A percentile compares a stretch with the other conserved stretches of the same genome.
Conservation (phyloP, 92 coral and sea anemone genomes). For the Chrysogorgia sp. region DNA sequence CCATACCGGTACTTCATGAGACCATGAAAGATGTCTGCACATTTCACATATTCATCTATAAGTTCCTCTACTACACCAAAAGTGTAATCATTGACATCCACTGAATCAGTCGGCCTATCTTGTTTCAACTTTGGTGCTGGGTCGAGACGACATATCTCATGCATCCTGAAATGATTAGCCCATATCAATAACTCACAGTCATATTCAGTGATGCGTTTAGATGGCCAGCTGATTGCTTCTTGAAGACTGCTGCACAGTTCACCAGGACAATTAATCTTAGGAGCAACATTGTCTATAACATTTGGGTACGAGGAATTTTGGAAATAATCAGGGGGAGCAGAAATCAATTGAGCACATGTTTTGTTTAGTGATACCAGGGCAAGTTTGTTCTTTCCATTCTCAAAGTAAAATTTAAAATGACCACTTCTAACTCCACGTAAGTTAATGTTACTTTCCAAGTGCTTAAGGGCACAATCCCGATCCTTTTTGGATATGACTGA, state of each 20-base stretch:
- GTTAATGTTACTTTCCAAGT: constrained; percentile 46
- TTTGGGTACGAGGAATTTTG: constrained; percentile 15
- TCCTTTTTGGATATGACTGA: constrained; percentile 37
- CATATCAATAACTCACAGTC: constrained; percentile 46
- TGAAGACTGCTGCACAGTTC: constrained; percentile 35
- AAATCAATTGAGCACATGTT: constrained; percentile 44
- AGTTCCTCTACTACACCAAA: constrained; percentile 38
- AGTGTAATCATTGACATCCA: constrained; percentile 19
- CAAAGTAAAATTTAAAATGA: constrained; percentile 41
- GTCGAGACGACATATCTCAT: constrained; percentile 24
- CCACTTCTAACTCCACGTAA: constrained; percentile 56
- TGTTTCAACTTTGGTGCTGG: constrained; percentile 32
- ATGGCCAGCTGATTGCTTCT: constrained; percentile 42
- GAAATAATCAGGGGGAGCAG: constrained; percentile 46
- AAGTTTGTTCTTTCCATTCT: constrained; percentile 31
- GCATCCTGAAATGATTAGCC: constrained; percentile 42
- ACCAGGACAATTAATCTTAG: constrained; percentile 13
- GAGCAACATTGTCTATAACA: constrained; percentile 49
- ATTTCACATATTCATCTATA: constrained; percentile 13
- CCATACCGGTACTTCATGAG: constrained; percentile 51
- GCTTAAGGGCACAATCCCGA: constrained; percentile 22
- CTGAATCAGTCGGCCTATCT: not conserved
- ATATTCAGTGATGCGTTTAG: constrained; percentile 32
- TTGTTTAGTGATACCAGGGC: constrained; percentile 45
- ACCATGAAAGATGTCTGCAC: no score